These are phyloP conservation scores for Avahi laniger DNA, from an alignment of 2,797 vertebrate species.

Conservation along the genomic window DNA sequence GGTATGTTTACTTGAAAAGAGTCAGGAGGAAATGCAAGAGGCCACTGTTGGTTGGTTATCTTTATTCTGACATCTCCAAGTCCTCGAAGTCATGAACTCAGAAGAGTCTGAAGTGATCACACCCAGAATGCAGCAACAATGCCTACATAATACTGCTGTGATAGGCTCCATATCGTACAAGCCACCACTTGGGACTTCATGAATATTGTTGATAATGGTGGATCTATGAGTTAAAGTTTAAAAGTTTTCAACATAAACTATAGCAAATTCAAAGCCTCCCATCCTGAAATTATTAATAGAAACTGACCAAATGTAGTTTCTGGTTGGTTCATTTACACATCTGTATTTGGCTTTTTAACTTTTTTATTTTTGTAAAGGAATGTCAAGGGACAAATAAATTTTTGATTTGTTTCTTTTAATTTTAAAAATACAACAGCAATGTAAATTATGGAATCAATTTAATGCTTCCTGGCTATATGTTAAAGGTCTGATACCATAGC, in stretches of 20 bases:
- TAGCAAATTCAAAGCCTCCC: neutral
- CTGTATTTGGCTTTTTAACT: neutral
- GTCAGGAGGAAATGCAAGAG: neutral
- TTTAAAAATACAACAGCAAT: neutral
- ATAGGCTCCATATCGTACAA: neutral
- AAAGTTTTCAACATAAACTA: neutral
- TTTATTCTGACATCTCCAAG: neutral
- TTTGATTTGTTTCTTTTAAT: constrained; percentile 9
- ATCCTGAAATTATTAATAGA: constrained; percentile 22
- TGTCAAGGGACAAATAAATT: neutral
- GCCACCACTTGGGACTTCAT: neutral
- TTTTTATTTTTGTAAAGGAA: constrained; percentile 31
- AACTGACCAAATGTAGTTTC: neutral
- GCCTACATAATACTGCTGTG: neutral
- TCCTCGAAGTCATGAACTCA: neutral
- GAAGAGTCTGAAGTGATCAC: neutral
- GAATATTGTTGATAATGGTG: neutral
- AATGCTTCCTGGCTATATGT: neutral
- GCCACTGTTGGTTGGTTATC: neutral
- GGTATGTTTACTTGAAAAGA: neutral
- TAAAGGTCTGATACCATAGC: neutral
- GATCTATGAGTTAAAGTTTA: neutral
- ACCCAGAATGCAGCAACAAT: neutral
- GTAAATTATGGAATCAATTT: constrained; percentile 25
- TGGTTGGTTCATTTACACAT: neutral